phyloP scores from a whole-genome alignment of 2,888 invertebrate genomes.

The Eupithecia inturbata region DNA sequence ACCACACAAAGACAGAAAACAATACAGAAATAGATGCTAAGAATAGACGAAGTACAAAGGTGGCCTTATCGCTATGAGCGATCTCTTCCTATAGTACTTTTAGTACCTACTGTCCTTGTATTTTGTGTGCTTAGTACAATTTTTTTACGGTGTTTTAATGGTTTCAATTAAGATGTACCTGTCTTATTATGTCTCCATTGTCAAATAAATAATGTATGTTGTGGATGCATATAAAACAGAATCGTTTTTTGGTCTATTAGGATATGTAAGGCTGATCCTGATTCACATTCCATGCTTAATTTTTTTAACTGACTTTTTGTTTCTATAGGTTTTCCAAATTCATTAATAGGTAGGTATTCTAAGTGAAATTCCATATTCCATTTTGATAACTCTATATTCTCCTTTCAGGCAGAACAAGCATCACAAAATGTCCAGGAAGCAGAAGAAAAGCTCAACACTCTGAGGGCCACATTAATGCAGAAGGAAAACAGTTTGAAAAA shows the following conservation, averaged over 20 bases:
- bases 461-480: constrained; percentile 60
- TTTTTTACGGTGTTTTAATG: background rate
- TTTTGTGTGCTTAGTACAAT: background rate
- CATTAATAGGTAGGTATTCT: too few relatives aligned
- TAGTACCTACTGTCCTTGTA: background rate
- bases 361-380: background rate
- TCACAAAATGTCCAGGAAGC: constrained; percentile 66
- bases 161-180: background rate
- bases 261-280: background rate
- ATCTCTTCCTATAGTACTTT: too few relatives aligned
- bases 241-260: too few relatives aligned
- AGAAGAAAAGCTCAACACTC: constrained; percentile 62
- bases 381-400: background rate
- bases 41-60: too few relatives aligned
- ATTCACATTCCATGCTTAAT: background rate
- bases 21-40: too few relatives aligned
- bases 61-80: too few relatives aligned
- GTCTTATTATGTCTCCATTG: background rate
- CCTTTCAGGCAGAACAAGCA: constrained; percentile 62
- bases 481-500: constrained; percentile 72
- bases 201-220: too few relatives aligned
- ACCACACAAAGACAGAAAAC: too few relatives aligned
- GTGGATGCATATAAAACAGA: too few relatives aligned
- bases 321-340: background rate
- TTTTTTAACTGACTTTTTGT: background rate